Evolutionary conservation across 1,140 invertebrate species (phyloP), one percentile per base, ranked within the genome.

Genomic region (Eufriesea mexicana): DNA sequence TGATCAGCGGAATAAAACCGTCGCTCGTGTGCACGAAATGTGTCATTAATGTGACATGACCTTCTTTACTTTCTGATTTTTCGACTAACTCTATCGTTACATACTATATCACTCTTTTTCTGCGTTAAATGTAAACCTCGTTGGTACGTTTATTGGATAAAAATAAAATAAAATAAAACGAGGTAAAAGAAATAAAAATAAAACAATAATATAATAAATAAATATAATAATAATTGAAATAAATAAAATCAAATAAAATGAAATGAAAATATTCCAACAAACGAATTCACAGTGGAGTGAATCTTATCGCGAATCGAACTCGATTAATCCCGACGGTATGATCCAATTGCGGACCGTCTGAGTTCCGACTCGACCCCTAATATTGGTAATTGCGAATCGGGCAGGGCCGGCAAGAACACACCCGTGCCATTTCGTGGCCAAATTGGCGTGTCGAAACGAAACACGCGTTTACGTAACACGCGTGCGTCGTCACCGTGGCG

Each of bases 321-420:
- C 71, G 54, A 73, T 73, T 57, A 73, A 73, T 72, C 35, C 25
- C n/a, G 25, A 28, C 12, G 20, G 70, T 73, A 73, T 73, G 35
- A 73, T 57, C 23, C 51, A 73, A 45, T 73, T n/a, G 71, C 71
- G 54, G 35, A n/a, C 9, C 28, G 51, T 57, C 54, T 5, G 51
- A 55, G 23, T 55, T 42, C 42, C 54, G 51, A 42, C 35, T 35
- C 71, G 51, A 45, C 45, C 51, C 54, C 51, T 73, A 73, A 73
- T 73, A 73, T 57, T 73, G 51, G 35, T 73, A 57, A 73, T 73
- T 55, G 54, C 51, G 35, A 70, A 70, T 70, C 71, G 54, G 35
- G 9, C 14, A 35, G 23, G 16, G n/a, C 67, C 16, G 49, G 45
- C 20, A 47, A 66, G 4, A 42, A 45, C 35, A 20, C 14, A 16